Base-by-base conservation (phyloP, 2,888 invertebrate genomes). In the Schizaphis graminum region DNA sequence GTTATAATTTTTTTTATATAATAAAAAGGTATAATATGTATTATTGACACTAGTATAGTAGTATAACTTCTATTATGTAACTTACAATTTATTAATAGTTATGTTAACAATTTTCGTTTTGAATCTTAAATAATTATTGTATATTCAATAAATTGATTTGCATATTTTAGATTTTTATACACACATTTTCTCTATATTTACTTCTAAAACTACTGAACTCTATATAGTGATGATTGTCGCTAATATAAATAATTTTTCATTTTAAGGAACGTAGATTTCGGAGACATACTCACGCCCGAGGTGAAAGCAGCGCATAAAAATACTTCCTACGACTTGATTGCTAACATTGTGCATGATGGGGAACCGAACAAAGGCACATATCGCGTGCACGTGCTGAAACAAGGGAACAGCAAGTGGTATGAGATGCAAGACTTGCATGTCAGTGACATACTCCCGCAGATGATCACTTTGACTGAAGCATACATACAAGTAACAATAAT, bases 331-430 rank as follows among this genome's bases (percentile, higher is more conserved):
- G 99, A 99, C 96, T 96, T 99, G 94, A 98, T 99, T n/a, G 99
- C 99, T 0, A 99, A 99, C 96, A 98, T 99, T 95, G 98, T 99
- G 1, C 99, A 99, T 95, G 99, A 99, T 95, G 99, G 99, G 0
- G 98, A 99, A 95, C 99, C 99, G 0, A 97, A 97, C 67, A 98
- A 98, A 96, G 99, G 99, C 26, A 95, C 95, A 2, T 95, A 95
- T 94, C 94, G 95, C 49, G 95, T 95, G 28, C 95, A 95, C 86
- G 95, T 95, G 13, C 94, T 95, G n/a, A 95, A 95, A 92, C 96
- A 97, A 96, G 97, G 97, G 95, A 97, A 97, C 96, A 98, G 97
- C 96, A 98, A 97, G 96, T 99, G 98, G 98, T 98, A 97, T 95
- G 98, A 98, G 96, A 96, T 98, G 96, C 98, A 98, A 96, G 99